Evolutionary conservation across 2,113 vertebrate genomes (phyloP), one percentile per base, ranked within the genome.

Genomic region (Sisor rabdophorus): DNA sequence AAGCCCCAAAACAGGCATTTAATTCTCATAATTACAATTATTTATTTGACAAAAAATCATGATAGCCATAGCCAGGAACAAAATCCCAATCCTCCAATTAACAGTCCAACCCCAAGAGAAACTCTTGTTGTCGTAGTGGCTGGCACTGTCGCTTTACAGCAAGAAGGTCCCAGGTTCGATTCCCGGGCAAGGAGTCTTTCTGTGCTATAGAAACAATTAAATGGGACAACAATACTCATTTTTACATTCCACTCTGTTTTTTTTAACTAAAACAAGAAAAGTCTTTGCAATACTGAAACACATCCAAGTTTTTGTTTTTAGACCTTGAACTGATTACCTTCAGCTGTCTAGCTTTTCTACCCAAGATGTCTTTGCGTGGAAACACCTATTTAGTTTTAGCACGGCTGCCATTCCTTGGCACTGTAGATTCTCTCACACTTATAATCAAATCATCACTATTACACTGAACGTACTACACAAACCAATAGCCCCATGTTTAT

Each of bases 341-440:
- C 47, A 71, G 67, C 68, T 78, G 68, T 71, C 68, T 20, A 71
- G 48, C 56, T 63, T 78, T 78, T 61, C 56, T 52, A 44, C 64
- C 56, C 67, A 61, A 65, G 47, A 70, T 16, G 26, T 60, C 52
- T 70, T 71, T 54, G 19, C 68, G 44, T 61, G n/a, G 28, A 71
- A 71, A 72, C 59, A 71, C 56, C 16, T 69, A 32, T 47, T 44
- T 30, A 4, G 40, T 61, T 70, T 71, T 53, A 71, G 30, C 28
- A 15, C 53, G 22, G 61, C 76, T 47, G 58, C 17, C 54, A 20
- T 64, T 63, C 76, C n/a, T 55, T 71, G 60, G 50, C 76, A 56
- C 50, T 12, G 55, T 53, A 60, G 22, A 22, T 24, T 30, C 36
- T 59, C 26, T 28, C 2, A 24, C 5, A 7, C 19, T 58, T 10